A percentile compares a stretch with the other conserved stretches of the same genome.
These are phyloP conservation scores for Cichladusa arquata DNA, from an alignment of 2,113 vertebrate species.

Conservation along the genomic window DNA sequence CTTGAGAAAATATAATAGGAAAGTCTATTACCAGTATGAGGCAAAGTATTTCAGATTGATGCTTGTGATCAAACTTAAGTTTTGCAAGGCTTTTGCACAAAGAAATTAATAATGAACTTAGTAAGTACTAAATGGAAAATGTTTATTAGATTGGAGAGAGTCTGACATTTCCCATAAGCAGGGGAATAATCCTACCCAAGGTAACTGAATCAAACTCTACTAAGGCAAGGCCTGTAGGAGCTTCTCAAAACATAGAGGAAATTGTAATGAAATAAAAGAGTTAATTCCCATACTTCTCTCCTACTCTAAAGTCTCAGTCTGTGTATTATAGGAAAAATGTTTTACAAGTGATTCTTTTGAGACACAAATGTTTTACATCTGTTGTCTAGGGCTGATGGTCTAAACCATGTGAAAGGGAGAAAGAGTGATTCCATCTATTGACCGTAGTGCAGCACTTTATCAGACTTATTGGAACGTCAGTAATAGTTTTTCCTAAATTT, in stretches of 20 bases:
- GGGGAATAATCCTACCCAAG: neutral
- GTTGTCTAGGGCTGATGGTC: neutral
- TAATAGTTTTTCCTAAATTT: neutral
- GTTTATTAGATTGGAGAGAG: neutral
- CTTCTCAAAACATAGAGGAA: neutral
- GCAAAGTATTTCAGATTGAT: neutral
- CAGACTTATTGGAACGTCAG: neutral
- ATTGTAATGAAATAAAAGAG: neutral
- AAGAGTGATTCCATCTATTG: conserved; percentile 14
- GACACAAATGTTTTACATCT: neutral
- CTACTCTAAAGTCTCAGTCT: neutral
- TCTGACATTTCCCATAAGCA: neutral
- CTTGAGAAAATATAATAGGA: neutral
- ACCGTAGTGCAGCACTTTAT: neutral
- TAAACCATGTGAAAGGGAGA: neutral
- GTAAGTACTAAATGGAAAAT: neutral
- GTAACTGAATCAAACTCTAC: neutral
- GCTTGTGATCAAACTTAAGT: neutral
- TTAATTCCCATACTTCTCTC: neutral
- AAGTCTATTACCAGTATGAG: neutral
- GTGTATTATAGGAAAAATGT: neutral
- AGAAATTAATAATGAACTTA: neutral
- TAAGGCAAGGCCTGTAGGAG: neutral
- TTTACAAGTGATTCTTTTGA: neutral
- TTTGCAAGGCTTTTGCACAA: neutral